Evolutionary conservation across 2,113 vertebrate genomes (phyloP), one percentile per base, ranked within the genome.

Genomic region (Globicephala melas): DNA sequence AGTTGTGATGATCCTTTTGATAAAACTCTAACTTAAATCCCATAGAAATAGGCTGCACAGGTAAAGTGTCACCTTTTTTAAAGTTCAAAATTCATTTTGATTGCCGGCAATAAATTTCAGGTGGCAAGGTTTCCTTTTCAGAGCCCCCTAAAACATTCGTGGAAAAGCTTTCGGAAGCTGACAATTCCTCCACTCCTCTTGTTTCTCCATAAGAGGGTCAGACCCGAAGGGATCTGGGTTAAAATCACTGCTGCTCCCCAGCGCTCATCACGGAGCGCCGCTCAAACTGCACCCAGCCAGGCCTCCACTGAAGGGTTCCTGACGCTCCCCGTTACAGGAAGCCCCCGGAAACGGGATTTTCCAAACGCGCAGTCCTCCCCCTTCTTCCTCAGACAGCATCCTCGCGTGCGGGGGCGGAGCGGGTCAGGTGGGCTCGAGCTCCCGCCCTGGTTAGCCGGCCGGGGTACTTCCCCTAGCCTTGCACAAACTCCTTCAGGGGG

Each of bases 51-150:
- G 12, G 28, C 18, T 31, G 60, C 33, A 68, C 18, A 73, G 28
- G 18, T 33, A 91, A 55, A 73, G 17, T 1, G 3, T 50, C 38
- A 28, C 11, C 65, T 55, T 95, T 93, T 47, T 63, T 4, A 38
- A 77, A 65, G 41, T 77, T 88, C 71, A 80, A 96, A 91, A 89
- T 86, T 70, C 41, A 89, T 50, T 58, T 5, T 93, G 79, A 85
- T 8, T 41, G 38, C 55, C 79, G 91, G 76, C 63, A 92, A 60
- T 91, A 63, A 89, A 38, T 60, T 74, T 36, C 17, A 21, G 14
- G 21, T 38, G 23, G 55, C 33, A 87, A 73, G 14, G 18, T 53
- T 63, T 74, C 71, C 70, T 36, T 47, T 44, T 41, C 70, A 80
- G 21, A 31, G 2, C 14, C 31, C 55, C 62, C 41, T n/a, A 41